Evolutionary conservation across 2,113 vertebrate genomes (phyloP).

Genomic region (Aphyosemion australe): DNA sequence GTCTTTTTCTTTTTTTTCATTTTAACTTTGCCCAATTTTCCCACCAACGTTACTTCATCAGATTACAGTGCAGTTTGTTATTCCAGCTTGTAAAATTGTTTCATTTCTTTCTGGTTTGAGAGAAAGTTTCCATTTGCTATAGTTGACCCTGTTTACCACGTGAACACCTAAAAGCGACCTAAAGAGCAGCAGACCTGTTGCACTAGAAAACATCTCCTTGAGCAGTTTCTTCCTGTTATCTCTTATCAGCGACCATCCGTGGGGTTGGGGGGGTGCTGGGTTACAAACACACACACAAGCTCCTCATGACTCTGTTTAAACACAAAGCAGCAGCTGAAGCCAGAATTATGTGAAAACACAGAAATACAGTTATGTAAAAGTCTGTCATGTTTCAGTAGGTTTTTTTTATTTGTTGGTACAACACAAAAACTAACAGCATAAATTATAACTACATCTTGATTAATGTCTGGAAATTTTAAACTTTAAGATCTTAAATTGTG

Average conservation of each 20-base stretch:
- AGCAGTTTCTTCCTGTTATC: constrained; percentile 34
- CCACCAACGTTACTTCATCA: no score
- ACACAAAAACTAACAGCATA: background rate
- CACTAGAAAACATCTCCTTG: constrained; percentile 3
- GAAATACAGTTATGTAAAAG: background rate
- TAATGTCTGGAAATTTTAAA: no score
- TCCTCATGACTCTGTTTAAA: constrained; percentile 12
- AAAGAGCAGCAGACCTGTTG: constrained; percentile 10
- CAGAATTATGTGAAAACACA: no score
- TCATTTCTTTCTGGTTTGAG: background rate
- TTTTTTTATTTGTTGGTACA: background rate
- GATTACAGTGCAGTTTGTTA: no score
- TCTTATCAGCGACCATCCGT: constrained; percentile 26
- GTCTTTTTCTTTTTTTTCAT: no score
- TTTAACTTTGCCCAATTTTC: no score
- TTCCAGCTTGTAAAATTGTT: background rate
- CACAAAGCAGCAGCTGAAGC: background rate
- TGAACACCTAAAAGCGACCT: background rate
- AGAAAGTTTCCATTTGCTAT: background rate
- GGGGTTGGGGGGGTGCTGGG: background rate
- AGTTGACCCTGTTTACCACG: background rate
- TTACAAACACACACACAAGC: constrained; percentile 14
- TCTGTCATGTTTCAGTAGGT: no score
- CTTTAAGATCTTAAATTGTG: no score
- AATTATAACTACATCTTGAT: background rate